Conservation (phyloP, 2,888 invertebrate genomes). For the Meteorus colon region DNA sequence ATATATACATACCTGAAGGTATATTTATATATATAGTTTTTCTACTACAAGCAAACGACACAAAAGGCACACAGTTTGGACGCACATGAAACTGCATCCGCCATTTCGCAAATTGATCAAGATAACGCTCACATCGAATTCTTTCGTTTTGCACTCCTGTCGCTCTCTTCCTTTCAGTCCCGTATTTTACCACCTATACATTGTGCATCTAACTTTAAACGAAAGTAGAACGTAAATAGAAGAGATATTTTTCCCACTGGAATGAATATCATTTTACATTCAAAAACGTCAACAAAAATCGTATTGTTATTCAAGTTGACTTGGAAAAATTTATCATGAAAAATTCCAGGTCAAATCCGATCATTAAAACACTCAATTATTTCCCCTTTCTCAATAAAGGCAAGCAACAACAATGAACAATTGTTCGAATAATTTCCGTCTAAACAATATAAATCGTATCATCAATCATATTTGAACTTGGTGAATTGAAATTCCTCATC, state of each 20-base stretch:
- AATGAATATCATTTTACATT: background rate
- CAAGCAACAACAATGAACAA: too few species aligned
- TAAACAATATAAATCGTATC: too few species aligned
- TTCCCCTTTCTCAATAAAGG: too few species aligned
- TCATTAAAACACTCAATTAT: too few species aligned
- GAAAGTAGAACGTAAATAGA: background rate
- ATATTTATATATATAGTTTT: background rate
- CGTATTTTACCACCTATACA: background rate
- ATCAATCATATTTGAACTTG: too few species aligned
- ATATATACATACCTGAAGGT: constrained; percentile 4
- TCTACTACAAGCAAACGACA: background rate
- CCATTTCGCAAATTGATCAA: constrained; percentile 24
- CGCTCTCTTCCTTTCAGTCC: background rate
- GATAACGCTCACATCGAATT: constrained; percentile 6
- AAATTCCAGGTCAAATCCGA: too few species aligned
- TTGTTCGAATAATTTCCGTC: too few species aligned
- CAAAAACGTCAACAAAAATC: background rate
- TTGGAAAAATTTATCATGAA: too few species aligned
- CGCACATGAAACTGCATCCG: constrained; percentile 4
- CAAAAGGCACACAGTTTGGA: constrained; percentile 1
- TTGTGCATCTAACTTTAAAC: background rate
- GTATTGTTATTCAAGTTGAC: too few species aligned
- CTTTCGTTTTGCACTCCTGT: constrained; percentile 6
- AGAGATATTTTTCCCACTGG: too few species aligned
- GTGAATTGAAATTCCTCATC: too few species aligned